These are phyloP conservation scores for Syngnathus typhle DNA, from an alignment of 2,113 vertebrate species.

Conservation along the genomic window DNA sequence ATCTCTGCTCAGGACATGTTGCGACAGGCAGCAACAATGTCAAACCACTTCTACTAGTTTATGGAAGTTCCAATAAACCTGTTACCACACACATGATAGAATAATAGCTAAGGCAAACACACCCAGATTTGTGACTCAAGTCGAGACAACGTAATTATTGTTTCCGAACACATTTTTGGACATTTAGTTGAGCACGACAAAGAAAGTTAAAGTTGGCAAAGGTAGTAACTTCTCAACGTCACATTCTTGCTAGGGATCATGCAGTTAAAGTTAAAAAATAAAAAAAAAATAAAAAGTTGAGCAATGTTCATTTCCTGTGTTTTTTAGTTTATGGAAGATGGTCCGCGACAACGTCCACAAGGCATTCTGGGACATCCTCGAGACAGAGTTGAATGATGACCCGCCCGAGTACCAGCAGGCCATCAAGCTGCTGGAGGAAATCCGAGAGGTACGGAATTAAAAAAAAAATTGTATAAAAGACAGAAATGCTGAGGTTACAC, in stretches of 20 bases:
- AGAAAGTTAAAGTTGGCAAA: too few species aligned
- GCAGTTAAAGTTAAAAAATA: too few species aligned
- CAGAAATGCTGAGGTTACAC: too few species aligned
- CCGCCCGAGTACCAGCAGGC: slow-evolving; percentile 85
- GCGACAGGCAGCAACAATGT: not conserved
- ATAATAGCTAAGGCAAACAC: not conserved
- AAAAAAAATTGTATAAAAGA: not conserved
- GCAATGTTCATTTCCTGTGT: not conserved
- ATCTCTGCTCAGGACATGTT: not conserved
- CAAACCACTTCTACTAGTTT: not conserved
- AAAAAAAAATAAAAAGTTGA: too few species aligned
- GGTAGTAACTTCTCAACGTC: too few species aligned
- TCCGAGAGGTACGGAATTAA: slow-evolving; percentile 86
- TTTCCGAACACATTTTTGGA: too few species aligned
- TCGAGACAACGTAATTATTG: too few species aligned
- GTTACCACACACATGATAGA: not conserved
- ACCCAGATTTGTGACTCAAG: not conserved
- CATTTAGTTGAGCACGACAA: too few species aligned
- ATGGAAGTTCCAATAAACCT: not conserved
- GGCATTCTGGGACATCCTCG: slow-evolving; percentile 89
- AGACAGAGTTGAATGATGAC: slow-evolving; percentile 80
- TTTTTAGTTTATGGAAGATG: slow-evolving; percentile 74
- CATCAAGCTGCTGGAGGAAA: slow-evolving; percentile 87
- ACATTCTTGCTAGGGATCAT: too few species aligned
- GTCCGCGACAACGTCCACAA: slow-evolving; percentile 84